Evolutionary conservation across 1,140 invertebrate species (phyloP), one percentile per base, ranked within the genome.

Genomic region (Scylla paramamosain): DNA sequence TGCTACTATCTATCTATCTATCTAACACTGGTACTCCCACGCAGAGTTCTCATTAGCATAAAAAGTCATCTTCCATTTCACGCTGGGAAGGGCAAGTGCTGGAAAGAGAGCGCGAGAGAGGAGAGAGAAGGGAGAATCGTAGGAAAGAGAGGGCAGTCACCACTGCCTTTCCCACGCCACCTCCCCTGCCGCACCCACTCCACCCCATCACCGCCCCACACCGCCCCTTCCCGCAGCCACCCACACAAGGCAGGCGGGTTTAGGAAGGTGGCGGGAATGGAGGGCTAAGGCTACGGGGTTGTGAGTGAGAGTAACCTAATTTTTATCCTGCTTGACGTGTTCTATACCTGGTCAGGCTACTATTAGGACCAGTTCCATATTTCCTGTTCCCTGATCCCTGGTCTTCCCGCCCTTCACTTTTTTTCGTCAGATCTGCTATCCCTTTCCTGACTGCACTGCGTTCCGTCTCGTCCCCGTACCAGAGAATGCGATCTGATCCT

Each of bases 301-400:
- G 2, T 59, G 52, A 77, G 67, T 77, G 67, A 77, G 67, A 77
- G 67, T 77, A 77, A 77, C 67, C 67, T 77, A 77, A 77, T 77
- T 77, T 77, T n/a, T n/a, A 77, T 1, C 67, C 67, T 77, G 67
- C n/a, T 7, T n/a, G n/a, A 77, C 67, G 67, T 77, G 67, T 77
- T 77, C 67, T 8, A n/a, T 25, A 77, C 67, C n/a, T 77, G 10
- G 12, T n/a, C 67, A n/a, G 67, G n/a, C 67, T 20, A n/a, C 67
- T 20, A 39, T 39, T 39, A 3, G 6, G n/a, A 77, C 67, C 67
- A 2, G 67, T 77, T 77, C 39, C 6, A 6, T 39, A 6, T 39
- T 39, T 39, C 39, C 39, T 39, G 39, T 39, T 39, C 39, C 39
- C 39, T 39, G 39, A 39, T 39, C 39, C 1, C 39, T 39, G 39